These are phyloP conservation scores for Notolepis coatsorum DNA, from an alignment of 2,797 vertebrate species.

Conservation along the genomic window DNA sequence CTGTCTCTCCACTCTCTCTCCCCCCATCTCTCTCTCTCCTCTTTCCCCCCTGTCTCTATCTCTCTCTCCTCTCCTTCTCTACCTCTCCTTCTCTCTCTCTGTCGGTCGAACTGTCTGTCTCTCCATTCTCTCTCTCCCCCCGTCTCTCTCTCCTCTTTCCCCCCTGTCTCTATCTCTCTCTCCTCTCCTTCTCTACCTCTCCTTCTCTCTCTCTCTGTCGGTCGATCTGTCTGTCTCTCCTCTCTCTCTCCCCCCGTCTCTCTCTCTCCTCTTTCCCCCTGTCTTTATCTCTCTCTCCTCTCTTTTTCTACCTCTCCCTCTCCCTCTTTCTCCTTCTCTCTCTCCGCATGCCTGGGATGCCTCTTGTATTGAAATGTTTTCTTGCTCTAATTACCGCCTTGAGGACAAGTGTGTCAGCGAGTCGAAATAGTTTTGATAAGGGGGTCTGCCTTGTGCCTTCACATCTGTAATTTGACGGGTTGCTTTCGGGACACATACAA, in stretches of 20 bases:
- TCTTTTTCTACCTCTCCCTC: constrained; percentile 24
- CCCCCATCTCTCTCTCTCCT: background rate
- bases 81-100: background rate
- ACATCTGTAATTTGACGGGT: constrained; percentile 79
- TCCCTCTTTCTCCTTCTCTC: constrained; percentile 14
- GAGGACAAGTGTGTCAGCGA: constrained; percentile 63
- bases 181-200: background rate
- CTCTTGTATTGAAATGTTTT: constrained; percentile 52
- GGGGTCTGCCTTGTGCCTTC: constrained; percentile 55
- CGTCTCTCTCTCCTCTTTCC: background rate
- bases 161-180: constrained; percentile 7
- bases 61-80: background rate
- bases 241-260: too few relatives aligned
- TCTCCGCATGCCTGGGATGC: constrained; percentile 60
- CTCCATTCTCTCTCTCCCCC: constrained; percentile 3
- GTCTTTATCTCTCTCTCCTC: background rate
- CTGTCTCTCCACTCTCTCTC: constrained; percentile 46
- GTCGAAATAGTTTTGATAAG: constrained; percentile 75
- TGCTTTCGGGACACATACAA: constrained; percentile 71
- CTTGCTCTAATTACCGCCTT: constrained; percentile 71
- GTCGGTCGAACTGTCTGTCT: too few relatives aligned
- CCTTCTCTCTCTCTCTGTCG: constrained; percentile 3
- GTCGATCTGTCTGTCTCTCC: background rate
- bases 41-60: background rate
- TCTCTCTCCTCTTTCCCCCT: constrained; percentile 17